A percentile compares a stretch with the other conserved stretches of the same genome.
phyloP scores from a whole-genome alignment of 1,140 invertebrate genomes.

The Agraylea sexmaculata region DNA sequence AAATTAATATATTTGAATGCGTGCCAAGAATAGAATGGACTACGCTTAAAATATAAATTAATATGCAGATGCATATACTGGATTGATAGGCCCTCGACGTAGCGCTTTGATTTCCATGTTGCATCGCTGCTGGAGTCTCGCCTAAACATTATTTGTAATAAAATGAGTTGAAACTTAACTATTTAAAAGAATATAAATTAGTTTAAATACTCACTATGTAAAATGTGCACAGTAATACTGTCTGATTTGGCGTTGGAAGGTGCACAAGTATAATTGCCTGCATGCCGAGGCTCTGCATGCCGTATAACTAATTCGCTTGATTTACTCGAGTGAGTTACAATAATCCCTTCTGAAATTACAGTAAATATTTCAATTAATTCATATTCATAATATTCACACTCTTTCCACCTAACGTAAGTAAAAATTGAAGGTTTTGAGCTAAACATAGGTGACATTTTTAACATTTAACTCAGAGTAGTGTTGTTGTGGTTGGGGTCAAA shows the following conservation, averaged over 20 bases:
- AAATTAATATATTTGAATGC: no score
- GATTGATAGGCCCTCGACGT: constrained; percentile 19
- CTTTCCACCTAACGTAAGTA: no score
- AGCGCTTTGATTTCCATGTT: constrained; percentile 21
- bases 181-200: no score
- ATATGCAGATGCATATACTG: no score
- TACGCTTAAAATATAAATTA: no score
- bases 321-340: constrained; percentile 36
- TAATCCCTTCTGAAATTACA: constrained; percentile 38
- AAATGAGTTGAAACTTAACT: no score
- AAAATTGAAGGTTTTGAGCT: no score
- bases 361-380: constrained; percentile 3
- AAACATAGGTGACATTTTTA: no score
- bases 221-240: constrained; percentile 63
- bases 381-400: no score
- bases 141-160: constrained; percentile 18
- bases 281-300: constrained; percentile 53
- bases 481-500: no score
- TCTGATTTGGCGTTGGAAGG: constrained; percentile 68
- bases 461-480: no score
- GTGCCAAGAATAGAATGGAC: no score
- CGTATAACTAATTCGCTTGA: constrained; percentile 53
- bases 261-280: constrained; percentile 69
- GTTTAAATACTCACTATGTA: constrained; percentile 46
- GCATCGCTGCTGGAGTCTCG: constrained; percentile 22